phyloP scores from a whole-genome alignment of 2,797 vertebrate genomes.

The Malacoraja senta region DNA sequence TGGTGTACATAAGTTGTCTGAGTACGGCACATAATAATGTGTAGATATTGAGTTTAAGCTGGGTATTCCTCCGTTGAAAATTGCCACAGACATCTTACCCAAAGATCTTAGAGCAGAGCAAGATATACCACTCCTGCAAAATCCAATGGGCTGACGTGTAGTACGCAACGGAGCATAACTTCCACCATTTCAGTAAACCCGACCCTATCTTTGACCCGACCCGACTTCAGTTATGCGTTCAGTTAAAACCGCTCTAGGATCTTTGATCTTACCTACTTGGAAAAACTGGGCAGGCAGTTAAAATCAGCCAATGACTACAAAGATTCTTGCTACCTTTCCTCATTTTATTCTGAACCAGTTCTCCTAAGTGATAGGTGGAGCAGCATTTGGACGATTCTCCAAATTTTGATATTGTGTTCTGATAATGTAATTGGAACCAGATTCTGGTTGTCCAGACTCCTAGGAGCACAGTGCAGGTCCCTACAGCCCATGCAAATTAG shows the following conservation, averaged over 20 bases:
- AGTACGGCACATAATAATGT: not conserved
- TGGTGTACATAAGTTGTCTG: not conserved
- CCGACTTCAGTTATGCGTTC: too few species aligned
- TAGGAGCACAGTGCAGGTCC: not conserved
- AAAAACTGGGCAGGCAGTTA: not conserved
- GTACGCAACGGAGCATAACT: too few species aligned
- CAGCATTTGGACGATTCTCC: not conserved
- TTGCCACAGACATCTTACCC: not conserved
- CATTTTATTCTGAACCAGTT: not conserved
- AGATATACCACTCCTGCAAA: too few species aligned
- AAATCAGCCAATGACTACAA: not conserved
- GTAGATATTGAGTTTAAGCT: not conserved
- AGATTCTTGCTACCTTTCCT: not conserved
- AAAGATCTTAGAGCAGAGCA: too few species aligned
- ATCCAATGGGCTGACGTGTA: too few species aligned
- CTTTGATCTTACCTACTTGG: not conserved
- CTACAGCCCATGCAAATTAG: not conserved
- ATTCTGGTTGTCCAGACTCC: not conserved
- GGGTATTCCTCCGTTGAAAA: not conserved
- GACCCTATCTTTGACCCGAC: too few species aligned
- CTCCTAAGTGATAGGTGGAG: not conserved
- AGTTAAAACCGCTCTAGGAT: too few species aligned
- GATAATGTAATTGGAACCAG: not conserved
- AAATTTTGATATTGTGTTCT: not conserved
- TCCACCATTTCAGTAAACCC: too few species aligned